phyloP scores from a whole-genome alignment of 2,888 invertebrate genomes.

The Meta bourneti region DNA sequence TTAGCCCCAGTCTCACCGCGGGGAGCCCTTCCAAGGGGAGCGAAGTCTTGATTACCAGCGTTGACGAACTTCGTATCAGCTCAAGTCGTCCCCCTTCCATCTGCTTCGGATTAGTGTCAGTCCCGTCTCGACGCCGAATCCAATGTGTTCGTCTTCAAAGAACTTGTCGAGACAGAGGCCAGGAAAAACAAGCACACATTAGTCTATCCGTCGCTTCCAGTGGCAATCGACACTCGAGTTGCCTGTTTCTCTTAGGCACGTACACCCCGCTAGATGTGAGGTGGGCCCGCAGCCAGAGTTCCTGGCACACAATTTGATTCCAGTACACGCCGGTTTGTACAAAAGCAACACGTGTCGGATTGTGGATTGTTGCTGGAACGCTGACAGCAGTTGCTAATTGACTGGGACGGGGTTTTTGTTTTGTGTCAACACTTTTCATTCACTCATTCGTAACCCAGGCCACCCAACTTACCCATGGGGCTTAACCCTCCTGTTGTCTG shows the following conservation, averaged over 20 bases:
- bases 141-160: too few species aligned
- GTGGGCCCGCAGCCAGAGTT: neutral
- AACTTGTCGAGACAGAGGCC: neutral
- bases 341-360: too few species aligned
- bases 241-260: neutral
- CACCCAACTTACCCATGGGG: too few species aligned
- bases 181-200: neutral
- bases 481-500: too few species aligned
- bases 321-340: neutral
- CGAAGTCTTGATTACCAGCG: slow-evolving; percentile 59
- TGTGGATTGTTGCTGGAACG: too few species aligned
- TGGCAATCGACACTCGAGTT: neutral
- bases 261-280: neutral
- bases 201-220: neutral
- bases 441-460: too few species aligned
- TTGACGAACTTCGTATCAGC: slow-evolving; percentile 67
- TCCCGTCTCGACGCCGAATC: neutral
- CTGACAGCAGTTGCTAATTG: too few species aligned
- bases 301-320: neutral
- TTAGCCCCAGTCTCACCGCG: neutral
- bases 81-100: slow-evolving; percentile 5
- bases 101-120: slow-evolving; percentile 59
- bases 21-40: slow-evolving; percentile 16
- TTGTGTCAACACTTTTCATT: too few species aligned
- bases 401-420: too few species aligned